Evolutionary conservation across 2,797 vertebrate genomes (phyloP).

Genomic region (Sphenopsis melanotis): DNA sequence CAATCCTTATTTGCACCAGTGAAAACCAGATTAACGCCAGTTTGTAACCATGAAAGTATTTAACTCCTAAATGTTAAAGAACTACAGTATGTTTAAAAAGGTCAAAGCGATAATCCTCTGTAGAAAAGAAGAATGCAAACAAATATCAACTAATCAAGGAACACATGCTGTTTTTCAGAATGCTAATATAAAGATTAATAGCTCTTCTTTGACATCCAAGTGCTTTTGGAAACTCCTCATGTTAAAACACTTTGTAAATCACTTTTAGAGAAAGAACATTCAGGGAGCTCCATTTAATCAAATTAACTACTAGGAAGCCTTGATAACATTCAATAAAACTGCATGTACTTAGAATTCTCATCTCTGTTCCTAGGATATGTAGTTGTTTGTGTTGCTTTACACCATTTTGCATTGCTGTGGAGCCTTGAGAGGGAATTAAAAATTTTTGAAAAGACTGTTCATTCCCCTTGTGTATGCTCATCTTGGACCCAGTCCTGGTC

Average conservation of each 20-base stretch:
- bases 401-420: neutral
- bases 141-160: conserved; percentile 80
- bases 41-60: neutral
- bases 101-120: conserved; percentile 77
- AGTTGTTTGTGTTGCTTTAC: conserved; percentile 23
- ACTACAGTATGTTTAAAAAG: conserved; percentile 70
- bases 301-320: conserved; percentile 65
- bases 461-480: conserved; percentile 11
- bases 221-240: conserved; percentile 75
- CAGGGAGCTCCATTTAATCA: conserved; percentile 61
- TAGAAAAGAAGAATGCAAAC: conserved; percentile 71
- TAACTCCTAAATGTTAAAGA: conserved; percentile 80
- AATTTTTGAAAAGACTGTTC: neutral
- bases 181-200: conserved; percentile 81
- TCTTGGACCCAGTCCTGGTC: conserved; percentile 34
- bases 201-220: conserved; percentile 73
- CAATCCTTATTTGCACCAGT: neutral
- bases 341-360: conserved; percentile 37
- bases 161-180: conserved; percentile 79
- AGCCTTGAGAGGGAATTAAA: conserved; percentile 26
- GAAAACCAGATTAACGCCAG: neutral
- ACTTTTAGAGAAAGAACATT: conserved; percentile 64
- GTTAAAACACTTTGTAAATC: conserved; percentile 88
- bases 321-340: conserved; percentile 61
- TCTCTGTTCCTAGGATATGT: conserved; percentile 1